Evolutionary conservation across 2,888 invertebrate genomes (phyloP), one percentile per base, ranked within the genome.

Genomic region (Lutraria lutraria): DNA sequence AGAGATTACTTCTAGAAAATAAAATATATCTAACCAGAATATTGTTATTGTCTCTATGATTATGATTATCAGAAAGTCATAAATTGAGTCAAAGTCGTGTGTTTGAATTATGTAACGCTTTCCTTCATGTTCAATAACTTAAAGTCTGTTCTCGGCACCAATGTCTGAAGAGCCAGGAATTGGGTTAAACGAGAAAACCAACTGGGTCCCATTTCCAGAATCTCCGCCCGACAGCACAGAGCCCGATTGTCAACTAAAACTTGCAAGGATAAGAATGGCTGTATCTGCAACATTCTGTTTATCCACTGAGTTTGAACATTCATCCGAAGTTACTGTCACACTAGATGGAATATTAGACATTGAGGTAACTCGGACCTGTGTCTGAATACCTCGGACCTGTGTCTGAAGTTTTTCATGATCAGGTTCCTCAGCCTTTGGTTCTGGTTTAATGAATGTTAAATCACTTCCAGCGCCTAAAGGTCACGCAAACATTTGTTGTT

Each of bases 101-200:
- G 89, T 83, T 12, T 89, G 90, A 29, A 93, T 80, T 60, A 92
- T 89, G 84, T 91, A 93, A 29, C 91, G 85, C 54, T 93, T 92
- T 15, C 93, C 93, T 16, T 89, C 85, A 29, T 91, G 90, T 53
- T 93, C 93, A 52, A 93, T 93, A 15, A 93, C 83, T 31, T 83
- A 79, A 21, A 83, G 52, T 29, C 83, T 53, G 29, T 29, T 54
- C 2, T 85, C 85, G 8, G 43, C 19, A 10, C n/a, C 19, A 31
- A 56, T 25, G 31, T 85, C 85, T 16, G 85, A 85, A 12, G 85
- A 60, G 25, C 85, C 56, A 12, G 85, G 34, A 34, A 13, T 43
- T 0, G 85, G 85, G 56, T 80, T 85, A 43, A 85, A 85, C 43
- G 85, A 85, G 43, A 85, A 85, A 80, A 85, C 60, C 8, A 85